Base-by-base conservation (phyloP, 1,140 invertebrate species). In the Pseudomyrmex flavicornis region DNA sequence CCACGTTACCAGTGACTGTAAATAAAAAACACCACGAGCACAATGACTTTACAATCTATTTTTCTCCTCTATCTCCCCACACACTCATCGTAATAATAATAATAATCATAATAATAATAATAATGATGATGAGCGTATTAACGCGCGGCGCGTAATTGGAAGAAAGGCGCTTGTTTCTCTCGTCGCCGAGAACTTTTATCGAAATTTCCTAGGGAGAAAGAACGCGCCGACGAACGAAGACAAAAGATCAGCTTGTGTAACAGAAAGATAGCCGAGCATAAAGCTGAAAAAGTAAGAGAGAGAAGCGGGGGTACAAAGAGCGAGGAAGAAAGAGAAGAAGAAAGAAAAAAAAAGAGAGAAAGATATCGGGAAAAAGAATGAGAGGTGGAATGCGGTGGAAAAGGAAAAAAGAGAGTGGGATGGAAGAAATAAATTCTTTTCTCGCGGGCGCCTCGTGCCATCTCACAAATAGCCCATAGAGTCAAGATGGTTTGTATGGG, bases 391-490 rank as follows among this genome's bases (percentile, higher is more conserved):
- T 1, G 52, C 9, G 20, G 12, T 12, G 13, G 56, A 13, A 15
- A 35, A 73, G 46, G 35, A 52, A 44, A 26, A 26, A n/a, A 35
- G 46, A 20, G 22, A 74, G 35, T 1, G 35, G 20, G 54, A 52
- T 52, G 17, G 74, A 22, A 68, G 63, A 80, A 26, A 88, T 88
- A 88, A 88, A 88, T 88, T 88, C 77, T 79, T 62, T 68, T 70
- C 73, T 83, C 74, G 35, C 35, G 50, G 48, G 59, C 58, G 61
- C 52, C 68, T 52, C 46, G 48, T 62, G 62, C 86, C 84, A 82
- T 89, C 74, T 75, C 87, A 22, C 84, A 89, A 89, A 89, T 86
- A 88, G 86, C 59, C 86, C 83, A 88, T 88, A 82, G 86, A 85
- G 75, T 72, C 85, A 48, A 74, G 86, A 75, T 86, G 84, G 87